phyloP scores from a whole-genome alignment of 1,140 invertebrate genomes.

The Drosophila subpulchrella region DNA sequence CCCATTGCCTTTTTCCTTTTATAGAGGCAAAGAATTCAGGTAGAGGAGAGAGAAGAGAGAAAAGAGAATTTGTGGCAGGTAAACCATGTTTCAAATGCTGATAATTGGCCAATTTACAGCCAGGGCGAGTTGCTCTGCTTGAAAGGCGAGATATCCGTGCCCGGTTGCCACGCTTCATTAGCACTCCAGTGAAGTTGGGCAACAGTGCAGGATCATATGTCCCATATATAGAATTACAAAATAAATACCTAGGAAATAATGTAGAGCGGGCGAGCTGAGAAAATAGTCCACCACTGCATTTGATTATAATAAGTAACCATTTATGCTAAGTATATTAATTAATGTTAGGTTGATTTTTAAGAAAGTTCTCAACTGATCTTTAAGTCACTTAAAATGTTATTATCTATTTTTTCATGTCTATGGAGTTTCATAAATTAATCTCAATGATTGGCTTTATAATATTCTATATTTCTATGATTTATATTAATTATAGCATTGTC shows the following conservation, averaged over 20 bases:
- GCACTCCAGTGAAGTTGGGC: conserved; percentile 27
- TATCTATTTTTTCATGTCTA: no score
- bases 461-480: no score
- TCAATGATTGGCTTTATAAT: no score
- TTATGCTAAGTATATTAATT: no score
- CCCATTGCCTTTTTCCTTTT: conserved; percentile 20
- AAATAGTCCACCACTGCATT: no score
- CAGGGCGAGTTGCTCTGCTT: conserved; percentile 34
- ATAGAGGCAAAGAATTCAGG: conserved; percentile 40
- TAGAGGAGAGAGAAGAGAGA: conserved; percentile 34
- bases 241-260: conserved; percentile 1
- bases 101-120: conserved; percentile 79
- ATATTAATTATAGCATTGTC: no score
- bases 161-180: conserved; percentile 48
- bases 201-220: conserved; percentile 18
- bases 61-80: conserved; percentile 52
- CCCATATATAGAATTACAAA: neutral
- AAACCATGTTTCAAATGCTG: conserved; percentile 78
- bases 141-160: conserved; percentile 32
- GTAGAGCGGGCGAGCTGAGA: neutral
- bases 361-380: no score
- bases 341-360: no score
- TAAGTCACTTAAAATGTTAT: no score
- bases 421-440: no score
- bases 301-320: no score